phyloP scores from a whole-genome alignment of 2,797 vertebrate genomes.

The Fratercula arctica region DNA sequence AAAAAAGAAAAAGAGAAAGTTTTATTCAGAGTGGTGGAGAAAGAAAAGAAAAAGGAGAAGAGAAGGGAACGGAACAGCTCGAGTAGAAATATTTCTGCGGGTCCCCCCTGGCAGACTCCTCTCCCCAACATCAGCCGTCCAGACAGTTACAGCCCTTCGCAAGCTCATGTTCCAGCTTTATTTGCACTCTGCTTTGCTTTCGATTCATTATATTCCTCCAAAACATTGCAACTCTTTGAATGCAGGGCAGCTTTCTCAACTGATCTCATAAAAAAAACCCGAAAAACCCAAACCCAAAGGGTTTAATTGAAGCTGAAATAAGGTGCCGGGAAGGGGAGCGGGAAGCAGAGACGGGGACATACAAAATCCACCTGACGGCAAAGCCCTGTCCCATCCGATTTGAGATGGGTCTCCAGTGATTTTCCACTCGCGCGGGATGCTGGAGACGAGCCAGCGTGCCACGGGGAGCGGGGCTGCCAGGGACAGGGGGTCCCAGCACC shows the following conservation, averaged over 20 bases:
- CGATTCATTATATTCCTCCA: background rate
- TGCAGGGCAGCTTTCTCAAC: background rate
- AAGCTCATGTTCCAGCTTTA: background rate
- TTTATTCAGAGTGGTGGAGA: background rate
- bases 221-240: background rate
- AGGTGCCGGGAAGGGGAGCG: background rate
- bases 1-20: background rate
- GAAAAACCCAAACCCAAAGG: background rate
- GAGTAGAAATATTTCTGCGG: background rate
- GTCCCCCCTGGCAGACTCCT: background rate
- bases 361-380: background rate
- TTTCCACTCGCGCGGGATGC: background rate
- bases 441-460: accelerated
- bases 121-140: background rate
- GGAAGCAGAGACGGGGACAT: background rate
- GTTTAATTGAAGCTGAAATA: background rate
- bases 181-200: background rate
- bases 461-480: background rate
- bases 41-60: background rate
- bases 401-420: background rate
- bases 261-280: background rate
- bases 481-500: background rate
- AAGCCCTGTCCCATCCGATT: background rate
- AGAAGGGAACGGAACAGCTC: background rate
- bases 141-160: background rate